Evolutionary conservation across 1,140 invertebrate genomes (phyloP), one percentile per base, ranked within the genome.

Genomic region (Ephestia elutella): DNA sequence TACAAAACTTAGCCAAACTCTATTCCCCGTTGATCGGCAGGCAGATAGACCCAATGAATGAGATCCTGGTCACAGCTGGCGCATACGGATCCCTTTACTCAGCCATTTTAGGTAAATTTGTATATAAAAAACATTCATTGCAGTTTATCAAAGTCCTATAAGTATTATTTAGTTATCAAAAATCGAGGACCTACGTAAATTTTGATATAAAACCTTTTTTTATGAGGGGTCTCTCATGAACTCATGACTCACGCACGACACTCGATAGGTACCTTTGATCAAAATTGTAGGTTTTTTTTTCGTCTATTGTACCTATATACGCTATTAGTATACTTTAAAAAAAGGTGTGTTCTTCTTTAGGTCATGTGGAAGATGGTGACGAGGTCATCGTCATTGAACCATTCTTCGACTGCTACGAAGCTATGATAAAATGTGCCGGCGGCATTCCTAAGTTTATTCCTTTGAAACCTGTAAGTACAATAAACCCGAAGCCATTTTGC

Each of bases 321-420:
- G n/a, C n/a, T n/a, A n/a, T n/a, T n/a, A n/a, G n/a, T n/a, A n/a
- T n/a, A n/a, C n/a, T n/a, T n/a, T n/a, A n/a, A n/a, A n/a, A n/a
- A n/a, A n/a, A n/a, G n/a, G n/a, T n/a, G n/a, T n/a, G n/a, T n/a
- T n/a, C 9, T 28, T 21, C 28, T 8, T 88, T 94, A 89, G 97
- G 97, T 19, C 93, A 96, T 73, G 92, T 98, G 8, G 94, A 94
- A 70, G 91, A 90, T 50, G 96, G 95, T 1, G 94, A 95, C 89
- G 97, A 99, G 86, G 97, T 97, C 62, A 98, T 99, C 63, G 97
- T 99, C 25, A 97, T 99, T 63, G 98, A 99, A 83, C 98, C 98
- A 8, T 99, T 95, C 86, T 99, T 98, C 83, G 98, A 99, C 82
- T 99, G 97, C 78, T 99, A 99, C 81, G 95, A 95, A 62, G 97